Evolutionary conservation across 2,113 vertebrate species (phyloP).

Genomic region (Gymnarchus niloticus): DNA sequence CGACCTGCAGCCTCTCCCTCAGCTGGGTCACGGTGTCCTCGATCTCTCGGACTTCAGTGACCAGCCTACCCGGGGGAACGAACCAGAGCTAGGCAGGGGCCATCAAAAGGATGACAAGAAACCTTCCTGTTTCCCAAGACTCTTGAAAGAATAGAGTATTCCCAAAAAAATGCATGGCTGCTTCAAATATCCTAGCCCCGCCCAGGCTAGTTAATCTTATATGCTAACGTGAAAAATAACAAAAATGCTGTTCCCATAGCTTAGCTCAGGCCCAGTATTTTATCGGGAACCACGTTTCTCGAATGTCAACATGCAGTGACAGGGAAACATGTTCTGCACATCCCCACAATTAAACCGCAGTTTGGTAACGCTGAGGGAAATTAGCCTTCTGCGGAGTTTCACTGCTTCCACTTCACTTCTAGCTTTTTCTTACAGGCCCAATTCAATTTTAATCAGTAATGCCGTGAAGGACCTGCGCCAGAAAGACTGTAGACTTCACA

Average conservation of each 20-base stretch:
- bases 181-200: background rate
- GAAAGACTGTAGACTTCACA: background rate
- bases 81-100: background rate
- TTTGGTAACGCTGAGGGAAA: background rate
- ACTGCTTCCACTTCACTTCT: background rate
- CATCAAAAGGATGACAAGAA: background rate
- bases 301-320: background rate
- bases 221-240: background rate
- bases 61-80: constrained; percentile 64
- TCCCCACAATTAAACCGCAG: background rate
- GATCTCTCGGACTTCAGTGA: constrained; percentile 78
- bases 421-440: background rate
- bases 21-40: constrained; percentile 76
- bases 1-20: constrained; percentile 73
- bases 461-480: background rate
- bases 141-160: background rate
- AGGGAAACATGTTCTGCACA: background rate
- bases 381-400: background rate
- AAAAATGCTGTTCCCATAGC: background rate
- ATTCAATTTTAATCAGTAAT: background rate
- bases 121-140: background rate
- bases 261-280: background rate
- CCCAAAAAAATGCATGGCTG: background rate
- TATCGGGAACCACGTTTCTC: background rate
- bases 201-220: background rate